These are phyloP conservation scores for Phrynocephalus guinanensis DNA, from an alignment of 2,797 vertebrate genomes.

Conservation along the genomic window DNA sequence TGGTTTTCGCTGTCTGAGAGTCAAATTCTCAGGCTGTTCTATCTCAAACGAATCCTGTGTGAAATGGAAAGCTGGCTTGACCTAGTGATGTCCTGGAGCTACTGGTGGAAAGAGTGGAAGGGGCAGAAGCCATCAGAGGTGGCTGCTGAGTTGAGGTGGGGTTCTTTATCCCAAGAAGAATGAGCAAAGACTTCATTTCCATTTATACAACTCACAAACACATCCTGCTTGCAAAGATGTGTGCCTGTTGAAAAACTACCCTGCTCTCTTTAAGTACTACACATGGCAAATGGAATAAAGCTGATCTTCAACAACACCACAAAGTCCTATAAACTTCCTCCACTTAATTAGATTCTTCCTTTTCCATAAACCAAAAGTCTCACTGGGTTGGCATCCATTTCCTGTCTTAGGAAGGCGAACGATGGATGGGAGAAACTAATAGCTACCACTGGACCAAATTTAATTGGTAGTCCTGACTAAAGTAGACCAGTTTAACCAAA, in stretches of 20 bases:
- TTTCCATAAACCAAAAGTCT: background rate
- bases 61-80: too few relatives aligned
- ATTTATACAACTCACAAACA: background rate
- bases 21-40: background rate
- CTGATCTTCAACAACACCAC: background rate
- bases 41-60: too few relatives aligned
- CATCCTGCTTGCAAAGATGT: background rate
- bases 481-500: too few relatives aligned
- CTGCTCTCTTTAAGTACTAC: background rate
- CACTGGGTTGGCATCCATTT: background rate
- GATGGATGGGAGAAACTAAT: background rate
- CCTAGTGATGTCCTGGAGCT: too few relatives aligned
- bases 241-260: background rate
- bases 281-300: background rate
- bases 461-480: too few relatives aligned
- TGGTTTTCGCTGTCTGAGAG: background rate
- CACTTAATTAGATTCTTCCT: conserved; percentile 5
- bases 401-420: background rate
- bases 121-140: too few relatives aligned
- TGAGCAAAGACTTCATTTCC: background rate
- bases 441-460: background rate
- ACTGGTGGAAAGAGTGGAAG: too few relatives aligned
- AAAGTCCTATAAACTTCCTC: background rate
- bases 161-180: too few relatives aligned
- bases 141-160: too few relatives aligned